phyloP scores from a whole-genome alignment of 2,888 invertebrate genomes.

The Euzetes globulus region DNA sequence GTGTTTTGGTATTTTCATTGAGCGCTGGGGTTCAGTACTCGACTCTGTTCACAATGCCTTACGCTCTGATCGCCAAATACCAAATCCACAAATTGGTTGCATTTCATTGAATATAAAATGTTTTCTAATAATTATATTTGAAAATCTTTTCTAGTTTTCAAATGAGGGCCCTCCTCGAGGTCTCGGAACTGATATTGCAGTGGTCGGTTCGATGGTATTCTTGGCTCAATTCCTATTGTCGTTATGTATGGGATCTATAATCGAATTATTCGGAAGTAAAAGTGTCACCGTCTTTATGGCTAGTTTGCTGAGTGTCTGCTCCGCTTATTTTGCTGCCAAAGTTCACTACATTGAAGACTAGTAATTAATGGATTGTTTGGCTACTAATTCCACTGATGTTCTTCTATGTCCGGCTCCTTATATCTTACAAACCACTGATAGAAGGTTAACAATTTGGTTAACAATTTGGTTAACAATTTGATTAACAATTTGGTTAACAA shows the following conservation, averaged over 20 bases:
- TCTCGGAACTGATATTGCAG: conserved; percentile 86
- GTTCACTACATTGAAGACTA: conserved; percentile 69
- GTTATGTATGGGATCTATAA: conserved; percentile 74
- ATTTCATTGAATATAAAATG: conserved; percentile 50
- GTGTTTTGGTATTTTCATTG: conserved; percentile 77
- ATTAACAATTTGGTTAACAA: too few species aligned
- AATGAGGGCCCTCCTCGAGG: conserved; percentile 54
- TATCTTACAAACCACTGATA: too few species aligned
- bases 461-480: too few species aligned
- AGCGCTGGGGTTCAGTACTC: conserved; percentile 96
- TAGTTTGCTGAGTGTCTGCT: conserved; percentile 71
- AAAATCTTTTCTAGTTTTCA: conserved; percentile 22
- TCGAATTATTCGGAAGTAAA: conserved; percentile 58
- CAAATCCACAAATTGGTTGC: conserved; percentile 72
- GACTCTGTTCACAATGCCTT: conserved; percentile 94
- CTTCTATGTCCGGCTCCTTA: too few species aligned
- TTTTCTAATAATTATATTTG: neutral
- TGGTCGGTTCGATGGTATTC: conserved; percentile 82
- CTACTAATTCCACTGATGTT: too few species aligned
- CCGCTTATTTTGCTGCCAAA: conserved; percentile 73
- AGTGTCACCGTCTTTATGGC: conserved; percentile 83
- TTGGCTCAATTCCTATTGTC: conserved; percentile 71
- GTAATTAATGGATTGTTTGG: too few species aligned
- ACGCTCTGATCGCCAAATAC: conserved; percentile 83
- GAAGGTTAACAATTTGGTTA: too few species aligned